These are phyloP conservation scores for Hypolimnas misippus DNA, from an alignment of 2,888 invertebrate genomes.

Conservation along the genomic window DNA sequence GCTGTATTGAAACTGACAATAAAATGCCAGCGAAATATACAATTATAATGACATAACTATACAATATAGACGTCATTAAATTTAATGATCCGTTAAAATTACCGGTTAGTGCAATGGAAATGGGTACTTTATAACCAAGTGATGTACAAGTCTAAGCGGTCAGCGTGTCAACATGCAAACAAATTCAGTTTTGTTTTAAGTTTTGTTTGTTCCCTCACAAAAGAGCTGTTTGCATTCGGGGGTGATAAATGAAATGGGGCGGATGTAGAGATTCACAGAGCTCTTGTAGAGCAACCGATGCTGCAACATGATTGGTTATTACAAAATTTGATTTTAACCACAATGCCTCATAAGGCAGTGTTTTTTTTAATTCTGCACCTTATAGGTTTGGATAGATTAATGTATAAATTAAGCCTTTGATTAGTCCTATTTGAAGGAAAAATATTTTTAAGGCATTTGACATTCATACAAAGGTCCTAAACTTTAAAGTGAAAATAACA, in stretches of 20 bases:
- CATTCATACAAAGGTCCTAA: no score
- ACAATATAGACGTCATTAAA: background rate
- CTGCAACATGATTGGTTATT: background rate
- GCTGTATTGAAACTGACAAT: no score
- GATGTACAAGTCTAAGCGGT: slow-evolving; percentile 34
- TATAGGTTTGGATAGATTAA: background rate
- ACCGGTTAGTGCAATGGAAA: slow-evolving; percentile 18
- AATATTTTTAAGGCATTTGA: no score
- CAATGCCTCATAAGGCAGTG: background rate
- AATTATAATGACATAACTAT: background rate
- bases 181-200: slow-evolving; percentile 46
- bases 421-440: no score
- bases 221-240: slow-evolving; percentile 39
- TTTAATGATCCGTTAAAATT: background rate
- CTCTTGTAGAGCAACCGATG: slow-evolving; percentile 11
- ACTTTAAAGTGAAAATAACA: no score
- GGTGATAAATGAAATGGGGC: slow-evolving; percentile 52
- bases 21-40: background rate
- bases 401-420: no score
- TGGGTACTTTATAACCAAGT: slow-evolving; percentile 18
- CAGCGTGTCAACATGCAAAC: slow-evolving; percentile 37
- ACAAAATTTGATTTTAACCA: background rate
- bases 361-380: background rate
- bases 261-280: slow-evolving; percentile 49
- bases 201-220: slow-evolving; percentile 43